phyloP scores from a whole-genome alignment of 2,797 vertebrate species.

The Eospalax fontanierii region DNA sequence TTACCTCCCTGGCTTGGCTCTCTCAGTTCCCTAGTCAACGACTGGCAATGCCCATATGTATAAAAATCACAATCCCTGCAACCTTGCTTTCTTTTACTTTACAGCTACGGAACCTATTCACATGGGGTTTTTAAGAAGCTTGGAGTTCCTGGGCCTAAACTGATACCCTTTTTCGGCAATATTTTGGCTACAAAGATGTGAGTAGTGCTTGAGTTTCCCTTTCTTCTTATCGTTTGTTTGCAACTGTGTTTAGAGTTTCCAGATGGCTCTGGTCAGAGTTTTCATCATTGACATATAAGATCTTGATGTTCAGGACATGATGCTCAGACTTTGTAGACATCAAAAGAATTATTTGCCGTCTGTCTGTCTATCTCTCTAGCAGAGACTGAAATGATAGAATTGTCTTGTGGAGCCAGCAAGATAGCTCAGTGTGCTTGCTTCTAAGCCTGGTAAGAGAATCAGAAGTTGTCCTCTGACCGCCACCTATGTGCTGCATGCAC shows the following conservation, averaged over 20 bases:
- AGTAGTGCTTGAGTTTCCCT: background rate
- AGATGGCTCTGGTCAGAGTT: too few relatives aligned
- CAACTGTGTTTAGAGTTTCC: background rate
- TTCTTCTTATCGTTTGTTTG: background rate
- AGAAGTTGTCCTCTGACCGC: too few relatives aligned
- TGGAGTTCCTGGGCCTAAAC: constrained; percentile 66
- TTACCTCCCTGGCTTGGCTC: background rate
- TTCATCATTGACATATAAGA: background rate
- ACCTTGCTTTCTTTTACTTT: constrained; percentile 21
- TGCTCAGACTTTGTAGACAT: background rate
- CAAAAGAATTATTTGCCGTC: background rate
- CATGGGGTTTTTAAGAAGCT: constrained; percentile 74
- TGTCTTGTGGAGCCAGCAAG: too few relatives aligned
- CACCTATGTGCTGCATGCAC: too few relatives aligned
- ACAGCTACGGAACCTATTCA: constrained; percentile 63
- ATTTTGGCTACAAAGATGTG: background rate
- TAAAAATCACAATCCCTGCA: background rate
- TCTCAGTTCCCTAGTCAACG: background rate
- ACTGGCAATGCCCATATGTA: background rate
- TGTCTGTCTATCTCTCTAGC: too few relatives aligned
- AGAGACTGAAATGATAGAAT: too few relatives aligned
- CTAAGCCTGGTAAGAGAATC: too few relatives aligned
- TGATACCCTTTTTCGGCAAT: constrained; percentile 63
- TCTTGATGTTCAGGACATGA: background rate
- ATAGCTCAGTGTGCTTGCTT: too few relatives aligned